Conservation (phyloP, 1,140 invertebrate genomes). For the Zaprionus tsacasi region DNA sequence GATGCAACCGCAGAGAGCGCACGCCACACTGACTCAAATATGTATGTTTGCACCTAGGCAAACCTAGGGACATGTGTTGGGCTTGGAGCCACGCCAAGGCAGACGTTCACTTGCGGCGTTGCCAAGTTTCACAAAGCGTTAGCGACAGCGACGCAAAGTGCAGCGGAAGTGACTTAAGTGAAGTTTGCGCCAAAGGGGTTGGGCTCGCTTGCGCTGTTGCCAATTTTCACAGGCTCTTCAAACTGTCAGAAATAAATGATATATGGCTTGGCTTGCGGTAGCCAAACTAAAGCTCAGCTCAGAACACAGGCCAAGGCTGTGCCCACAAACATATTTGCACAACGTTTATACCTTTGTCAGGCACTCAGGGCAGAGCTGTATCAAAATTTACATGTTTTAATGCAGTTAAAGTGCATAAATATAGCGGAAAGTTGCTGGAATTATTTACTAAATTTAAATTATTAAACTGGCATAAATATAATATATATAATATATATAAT, state of each 20-base stretch:
- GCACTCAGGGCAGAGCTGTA: background rate
- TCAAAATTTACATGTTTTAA: background rate
- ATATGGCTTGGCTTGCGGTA: constrained; percentile 40
- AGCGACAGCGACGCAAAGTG: constrained; percentile 45
- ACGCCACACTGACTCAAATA: constrained; percentile 1
- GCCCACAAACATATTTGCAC: constrained; percentile 1
- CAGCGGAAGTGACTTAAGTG: constrained; percentile 76
- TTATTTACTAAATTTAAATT: background rate
- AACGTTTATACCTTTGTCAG: background rate
- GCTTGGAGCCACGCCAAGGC: constrained; percentile 40
- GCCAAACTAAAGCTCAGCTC: constrained; percentile 34
- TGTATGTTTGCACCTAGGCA: background rate
- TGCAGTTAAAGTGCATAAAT: background rate
- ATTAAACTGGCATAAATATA: background rate
- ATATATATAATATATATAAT: background rate
- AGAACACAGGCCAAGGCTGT: constrained; percentile 47
- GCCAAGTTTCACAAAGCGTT: constrained; percentile 52
- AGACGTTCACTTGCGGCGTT: constrained; percentile 77
- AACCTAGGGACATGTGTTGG: background rate
- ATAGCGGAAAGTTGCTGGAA: background rate
- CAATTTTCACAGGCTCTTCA: constrained; percentile 40
- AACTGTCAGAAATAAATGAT: constrained; percentile 61
- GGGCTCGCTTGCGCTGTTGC: constrained; percentile 35
- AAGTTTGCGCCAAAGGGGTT: constrained; percentile 1
- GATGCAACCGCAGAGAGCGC: constrained; percentile 67